Evolutionary conservation across 37 sponge, comb jelly and placozoan species (phyloP).

Genomic region (Eunapius fragilis): DNA sequence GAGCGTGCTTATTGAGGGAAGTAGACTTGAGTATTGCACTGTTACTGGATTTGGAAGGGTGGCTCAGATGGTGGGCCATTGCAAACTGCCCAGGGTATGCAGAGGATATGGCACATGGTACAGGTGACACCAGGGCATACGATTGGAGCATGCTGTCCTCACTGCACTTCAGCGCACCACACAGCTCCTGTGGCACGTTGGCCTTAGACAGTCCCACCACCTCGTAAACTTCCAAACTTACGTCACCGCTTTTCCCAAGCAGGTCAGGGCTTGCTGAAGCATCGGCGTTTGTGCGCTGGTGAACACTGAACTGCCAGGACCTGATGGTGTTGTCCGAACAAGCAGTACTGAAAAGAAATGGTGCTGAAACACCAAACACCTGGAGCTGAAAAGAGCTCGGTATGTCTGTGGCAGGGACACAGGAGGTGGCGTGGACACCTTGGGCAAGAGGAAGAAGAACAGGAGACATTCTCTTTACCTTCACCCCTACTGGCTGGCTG

Average conservation of each 20-base stretch:
- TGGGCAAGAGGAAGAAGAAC: constrained; percentile 53
- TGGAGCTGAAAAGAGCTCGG: constrained; percentile 64
- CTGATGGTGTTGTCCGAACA: constrained; percentile 72
- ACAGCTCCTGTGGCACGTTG: background rate
- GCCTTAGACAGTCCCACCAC: constrained; percentile 33
- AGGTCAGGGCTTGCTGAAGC: background rate
- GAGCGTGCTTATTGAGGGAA: constrained; percentile 39
- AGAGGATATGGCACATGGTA: constrained; percentile 47
- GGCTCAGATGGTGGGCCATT: constrained; percentile 55
- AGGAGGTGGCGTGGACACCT: constrained; percentile 24
- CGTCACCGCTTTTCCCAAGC: background rate
- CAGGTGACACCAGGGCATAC: constrained; percentile 17
- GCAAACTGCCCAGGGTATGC: constrained; percentile 77
- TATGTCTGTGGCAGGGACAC: constrained; percentile 55
- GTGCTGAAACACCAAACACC: constrained; percentile 57
- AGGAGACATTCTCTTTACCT: constrained; percentile 42
- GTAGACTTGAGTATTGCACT: too few relatives aligned
- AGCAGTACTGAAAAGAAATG: constrained; percentile 77
- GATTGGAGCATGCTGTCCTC: constrained; percentile 10
- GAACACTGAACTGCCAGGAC: constrained; percentile 65
- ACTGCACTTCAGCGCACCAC: constrained; percentile 19
- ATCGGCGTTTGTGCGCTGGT: background rate
- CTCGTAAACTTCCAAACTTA: constrained; percentile 34
- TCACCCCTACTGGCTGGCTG: background rate
- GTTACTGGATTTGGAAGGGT: constrained; percentile 18